Evolutionary conservation across 2,888 invertebrate species (phyloP), one percentile per base, ranked within the genome.

Genomic region (Troides helena): DNA sequence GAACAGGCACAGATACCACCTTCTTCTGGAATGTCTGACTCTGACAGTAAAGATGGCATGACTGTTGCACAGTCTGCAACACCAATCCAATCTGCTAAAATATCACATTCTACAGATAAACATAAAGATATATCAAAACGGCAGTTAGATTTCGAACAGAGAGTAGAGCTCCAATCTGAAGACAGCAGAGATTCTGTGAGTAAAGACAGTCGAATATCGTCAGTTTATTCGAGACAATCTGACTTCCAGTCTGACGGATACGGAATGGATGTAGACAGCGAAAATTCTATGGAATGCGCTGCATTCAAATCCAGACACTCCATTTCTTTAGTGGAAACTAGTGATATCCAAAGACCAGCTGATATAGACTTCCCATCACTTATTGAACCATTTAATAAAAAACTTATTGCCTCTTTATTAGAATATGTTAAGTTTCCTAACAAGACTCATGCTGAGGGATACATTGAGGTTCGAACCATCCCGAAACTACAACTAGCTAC

Each of bases 311-410:
- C 93, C 1, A 88, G 86, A 36, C 92, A 91, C 80, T 93, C 92
- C 17, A 93, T 93, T 75, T 92, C 91, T 21, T 76, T 89, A 74
- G 78, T 93, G 43, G 90, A 93, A 81, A 93, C 93, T 59, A 90
- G 86, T 81, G 93, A 93, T 57, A 88, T 93, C 80, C 87, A 91
- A 21, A 84, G 89, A 75, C 93, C 93, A 21, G 93, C 93, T n/a
- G 90, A 90, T 73, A 92, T 93, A 72, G 88, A 87, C 5, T 92
- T 93, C 70, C 93, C 93, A 17, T 85, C 92, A 71, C 88, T 93
- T 67, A 93, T 96, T 53, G 96, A 98, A 93, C 98, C 98, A 0
- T 98, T 98, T 83, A 96, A 95, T 83, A 94, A 94, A 66, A 94
- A 94, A 65, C 87, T 97, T 43, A 94, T 96, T 62, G 88, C 94